Percentiles rank a stretch among this genome's conserved stretches.
Conservation (phyloP, 2,797 vertebrate genomes). For the Diglossa cyanea region DNA sequence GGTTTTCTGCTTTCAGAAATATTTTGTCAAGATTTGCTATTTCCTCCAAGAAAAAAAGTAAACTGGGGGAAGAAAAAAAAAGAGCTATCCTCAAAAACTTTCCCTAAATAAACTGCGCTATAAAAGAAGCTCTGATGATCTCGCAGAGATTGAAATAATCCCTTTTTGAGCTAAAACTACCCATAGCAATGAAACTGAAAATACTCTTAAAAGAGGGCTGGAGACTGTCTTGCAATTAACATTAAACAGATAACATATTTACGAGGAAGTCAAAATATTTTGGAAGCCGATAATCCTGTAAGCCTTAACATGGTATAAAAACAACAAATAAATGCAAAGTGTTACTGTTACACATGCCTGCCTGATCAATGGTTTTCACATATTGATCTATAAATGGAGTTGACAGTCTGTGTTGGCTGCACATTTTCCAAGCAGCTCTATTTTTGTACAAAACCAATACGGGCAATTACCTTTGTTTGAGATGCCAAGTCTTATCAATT, state of each 20-base stretch:
- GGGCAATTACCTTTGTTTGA: slow-evolving; percentile 84
- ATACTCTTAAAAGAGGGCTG: slow-evolving; percentile 72
- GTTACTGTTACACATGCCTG: slow-evolving; percentile 82
- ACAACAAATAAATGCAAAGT: slow-evolving; percentile 83
- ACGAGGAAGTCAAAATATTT: slow-evolving; percentile 83
- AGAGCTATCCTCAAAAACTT: slow-evolving; percentile 36
- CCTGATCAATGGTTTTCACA: slow-evolving; percentile 83
- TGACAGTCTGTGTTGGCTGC: slow-evolving; percentile 81
- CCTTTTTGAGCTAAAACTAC: slow-evolving; percentile 72
- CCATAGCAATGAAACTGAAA: slow-evolving; percentile 75
- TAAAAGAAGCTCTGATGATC: slow-evolving; percentile 72
- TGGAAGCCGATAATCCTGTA: slow-evolving; percentile 81
- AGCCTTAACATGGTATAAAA: slow-evolving; percentile 78
- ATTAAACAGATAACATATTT: slow-evolving; percentile 83
- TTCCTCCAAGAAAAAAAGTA: neutral
- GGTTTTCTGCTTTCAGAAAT: slow-evolving; percentile 44
- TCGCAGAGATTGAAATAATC: slow-evolving; percentile 73
- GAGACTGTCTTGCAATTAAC: slow-evolving; percentile 78
- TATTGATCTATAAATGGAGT: slow-evolving; percentile 84
- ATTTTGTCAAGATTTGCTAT: slow-evolving; percentile 40
- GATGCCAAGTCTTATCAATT: slow-evolving; percentile 85
- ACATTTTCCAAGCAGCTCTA: slow-evolving; percentile 82
- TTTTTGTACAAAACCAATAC: slow-evolving; percentile 83
- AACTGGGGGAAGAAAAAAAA: neutral
- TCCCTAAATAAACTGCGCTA: slow-evolving; percentile 52